These are phyloP conservation scores for Nesometra sesokonis DNA, from an alignment of 35 echinoderm and acorn worm genomes.

Conservation along the genomic window DNA sequence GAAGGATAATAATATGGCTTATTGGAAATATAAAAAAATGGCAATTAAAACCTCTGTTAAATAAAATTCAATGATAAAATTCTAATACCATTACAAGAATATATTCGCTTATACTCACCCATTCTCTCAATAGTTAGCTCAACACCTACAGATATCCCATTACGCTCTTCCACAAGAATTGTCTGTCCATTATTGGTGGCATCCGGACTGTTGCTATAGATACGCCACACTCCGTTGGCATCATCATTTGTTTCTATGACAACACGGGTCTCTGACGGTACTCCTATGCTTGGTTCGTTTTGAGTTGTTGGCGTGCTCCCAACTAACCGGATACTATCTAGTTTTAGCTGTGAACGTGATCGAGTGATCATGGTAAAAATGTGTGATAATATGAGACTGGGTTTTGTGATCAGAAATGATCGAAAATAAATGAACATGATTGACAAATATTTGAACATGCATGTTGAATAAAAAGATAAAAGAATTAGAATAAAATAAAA, in stretches of 20 bases:
- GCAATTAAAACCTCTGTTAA: no score
- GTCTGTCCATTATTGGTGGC: constrained; percentile 21
- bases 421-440: background rate
- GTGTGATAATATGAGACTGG: background rate
- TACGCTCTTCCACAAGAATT: constrained; percentile 55
- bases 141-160: constrained; percentile 75
- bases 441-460: background rate
- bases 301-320: constrained; percentile 30
- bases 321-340: constrained; percentile 47
- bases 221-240: constrained; percentile 89
- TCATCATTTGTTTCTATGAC: constrained; percentile 81
- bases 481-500: background rate
- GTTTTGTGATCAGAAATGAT: background rate
- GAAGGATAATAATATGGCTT: no score
- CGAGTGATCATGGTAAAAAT: background rate
- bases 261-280: constrained; percentile 16
- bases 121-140: constrained; percentile 84
- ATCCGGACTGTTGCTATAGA: constrained; percentile 94
- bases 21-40: no score
- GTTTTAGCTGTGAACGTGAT: constrained; percentile 38
- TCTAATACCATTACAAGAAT: no score
- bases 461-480: background rate
- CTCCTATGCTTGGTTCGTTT: constrained; percentile 59
- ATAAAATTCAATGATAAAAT: no score
- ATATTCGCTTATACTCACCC: no score